These are phyloP conservation scores for Porites lobata DNA, from an alignment of 92 coral and sea anemone genomes.

Conservation along the genomic window DNA sequence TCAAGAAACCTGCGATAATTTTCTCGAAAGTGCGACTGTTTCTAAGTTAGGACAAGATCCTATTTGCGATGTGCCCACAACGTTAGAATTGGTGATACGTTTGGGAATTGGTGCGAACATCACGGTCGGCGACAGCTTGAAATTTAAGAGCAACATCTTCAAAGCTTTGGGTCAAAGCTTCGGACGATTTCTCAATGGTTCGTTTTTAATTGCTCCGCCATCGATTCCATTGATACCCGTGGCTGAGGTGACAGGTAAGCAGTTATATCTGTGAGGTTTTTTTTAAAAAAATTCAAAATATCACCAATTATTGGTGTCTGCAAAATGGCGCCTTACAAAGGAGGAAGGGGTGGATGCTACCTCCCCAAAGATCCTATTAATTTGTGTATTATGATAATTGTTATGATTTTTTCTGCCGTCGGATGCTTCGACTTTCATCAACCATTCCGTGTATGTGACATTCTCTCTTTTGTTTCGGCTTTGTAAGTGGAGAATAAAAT, in stretches of 20 bases:
- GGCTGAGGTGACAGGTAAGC: slow-evolving; percentile 48
- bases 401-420: no score
- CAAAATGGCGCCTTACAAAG: no score
- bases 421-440: no score
- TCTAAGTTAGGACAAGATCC: slow-evolving; percentile 37
- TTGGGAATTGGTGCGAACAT: slow-evolving; percentile 27
- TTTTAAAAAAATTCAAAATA: background rate
- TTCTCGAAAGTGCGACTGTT: slow-evolving; percentile 31
- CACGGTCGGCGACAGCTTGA: background rate
- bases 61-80: background rate
- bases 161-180: slow-evolving; percentile 34
- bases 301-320: background rate
- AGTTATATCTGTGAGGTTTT: background rate
- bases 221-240: slow-evolving; percentile 22
- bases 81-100: slow-evolving; percentile 24
- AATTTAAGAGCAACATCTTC: slow-evolving; percentile 38
- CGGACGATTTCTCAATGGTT: slow-evolving; percentile 33
- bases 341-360: no score
- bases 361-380: no score
- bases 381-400: no score
- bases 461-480: no score
- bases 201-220: slow-evolving; percentile 12
- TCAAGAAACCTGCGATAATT: slow-evolving; percentile 16
- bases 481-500: no score
- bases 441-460: no score